These are phyloP conservation scores for Pavo muticus DNA, from an alignment of 2,113 vertebrate species.

Conservation along the genomic window DNA sequence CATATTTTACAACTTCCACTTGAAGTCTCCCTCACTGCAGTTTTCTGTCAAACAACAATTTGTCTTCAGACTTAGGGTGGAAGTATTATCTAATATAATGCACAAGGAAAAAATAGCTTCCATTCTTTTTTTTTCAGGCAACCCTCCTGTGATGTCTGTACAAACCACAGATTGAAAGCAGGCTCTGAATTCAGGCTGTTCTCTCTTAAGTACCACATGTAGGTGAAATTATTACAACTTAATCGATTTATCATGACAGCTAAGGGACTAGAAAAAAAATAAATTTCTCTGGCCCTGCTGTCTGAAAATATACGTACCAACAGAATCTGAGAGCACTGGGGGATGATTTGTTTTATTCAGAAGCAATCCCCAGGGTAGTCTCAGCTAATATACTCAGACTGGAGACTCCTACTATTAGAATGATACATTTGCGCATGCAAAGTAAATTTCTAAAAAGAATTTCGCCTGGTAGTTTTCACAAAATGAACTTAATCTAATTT, in stretches of 20 bases:
- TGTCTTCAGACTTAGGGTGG: background rate
- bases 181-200: background rate
- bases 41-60: background rate
- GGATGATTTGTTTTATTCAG: slow-evolving; percentile 3
- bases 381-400: background rate
- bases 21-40: background rate
- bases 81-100: background rate
- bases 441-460: slow-evolving; percentile 23
- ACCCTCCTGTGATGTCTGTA: slow-evolving; percentile 2
- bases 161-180: slow-evolving; percentile 6
- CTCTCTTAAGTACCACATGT: background rate
- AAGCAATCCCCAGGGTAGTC: background rate
- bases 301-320: slow-evolving; percentile 17
- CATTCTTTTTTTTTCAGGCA: slow-evolving; percentile 14
- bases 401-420: background rate
- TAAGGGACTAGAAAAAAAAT: background rate
- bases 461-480: background rate
- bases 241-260: slow-evolving; percentile 22
- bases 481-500: slow-evolving; percentile 22
- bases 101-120: background rate
- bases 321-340: background rate
- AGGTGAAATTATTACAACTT: background rate
- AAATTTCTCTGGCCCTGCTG: background rate
- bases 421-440: background rate
- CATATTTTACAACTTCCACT: background rate